Base-by-base conservation (phyloP, 2,888 invertebrate species). In the Drosophila gaucha region DNA sequence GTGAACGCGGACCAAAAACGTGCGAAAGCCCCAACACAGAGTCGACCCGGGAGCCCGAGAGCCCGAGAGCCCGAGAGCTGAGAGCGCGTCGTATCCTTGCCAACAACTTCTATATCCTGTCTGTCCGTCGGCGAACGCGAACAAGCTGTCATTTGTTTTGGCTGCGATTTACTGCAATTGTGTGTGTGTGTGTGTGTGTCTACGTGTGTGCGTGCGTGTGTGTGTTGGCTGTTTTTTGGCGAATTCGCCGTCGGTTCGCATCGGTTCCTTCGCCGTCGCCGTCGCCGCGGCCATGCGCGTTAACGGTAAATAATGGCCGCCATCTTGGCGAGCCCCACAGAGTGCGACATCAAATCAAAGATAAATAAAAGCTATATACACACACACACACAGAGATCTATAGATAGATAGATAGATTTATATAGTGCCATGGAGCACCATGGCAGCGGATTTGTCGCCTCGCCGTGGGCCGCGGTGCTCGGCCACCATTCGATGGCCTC, bases 401-500 rank as follows among this genome's bases (percentile, higher is more conserved):
- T 38, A 38, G n/a, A 66, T 10, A 67, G 6, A 41, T 38, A 59
- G 38, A 60, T 59, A 65, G 30, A 56, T 20, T 41, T 50, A 59
- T 8, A 63, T 14, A 63, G 33, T 28, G 54, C 24, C 14, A 94
- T 96, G 96, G 96, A 96, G 94, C 96, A 96, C 92, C 95, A 95
- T 83, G 94, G 95, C 89, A 93, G 94, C 90, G 95, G 95, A 74
- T 95, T 94, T 90, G 94, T 95, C 68, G 93, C 95, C 89, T 96
- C 96, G 91, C 96, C 96, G 87, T 96, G 95, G 95, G 95, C 95
- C 86, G 95, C 95, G 93, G 96, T 93, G 92, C 95, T 91, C 94
- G 95, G 90, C 80, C 92, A 89, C 84, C 93, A 90, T 60, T 93
- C 89, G 58, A 91, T 90, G 91, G 90, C 85, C 86, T 93, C 55